Evolutionary conservation across 2,888 invertebrate species (phyloP), one percentile per base, ranked within the genome.

Genomic region (Monochamus alternatus): DNA sequence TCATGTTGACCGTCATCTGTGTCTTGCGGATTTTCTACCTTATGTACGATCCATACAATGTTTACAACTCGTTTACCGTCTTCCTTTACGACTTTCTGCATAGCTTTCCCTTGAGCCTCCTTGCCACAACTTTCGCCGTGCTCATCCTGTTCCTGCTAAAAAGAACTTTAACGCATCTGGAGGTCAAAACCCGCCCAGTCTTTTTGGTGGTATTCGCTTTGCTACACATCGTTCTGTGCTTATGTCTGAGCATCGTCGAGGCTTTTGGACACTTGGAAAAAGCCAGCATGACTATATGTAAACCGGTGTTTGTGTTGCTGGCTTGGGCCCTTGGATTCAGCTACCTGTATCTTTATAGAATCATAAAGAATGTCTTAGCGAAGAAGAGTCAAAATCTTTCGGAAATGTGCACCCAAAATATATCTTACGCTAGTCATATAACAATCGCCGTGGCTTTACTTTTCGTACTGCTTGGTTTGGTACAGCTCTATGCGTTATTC

Each of bases 21-120:
- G 92, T 94, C 22, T 90, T 96, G 85, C 92, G 96, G 67, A 95
- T 96, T 83, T 94, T 96, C 83, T 97, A 96, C 86, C 91, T 98
- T 82, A 95, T 97, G 83, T 95, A 97, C 86, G 98, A 98, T 89
- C 96, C 97, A 0, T 98, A 98, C 87, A 97, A 97, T 86, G 93
- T 95, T n/a, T 93, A 94, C 77, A 92, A 92, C 77, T 95, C 95
- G 0, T 92, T 97, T 86, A 95, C 95, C 75, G 89, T 92, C 64
- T 94, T 95, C 76, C 90, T 96, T 47, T 95, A 96, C 70, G 95
- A 96, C 85, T 93, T 97, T 67, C 89, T 97, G 55, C 92, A 96
- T 78, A 95, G 96, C 86, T 92, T 96, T 74, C 96, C 96, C 0
- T 94, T 96, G 78, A 97, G 97, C 78, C 93, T 97, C 84, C 89